Evolutionary conservation across 2,113 vertebrate genomes (phyloP).

Genomic region (Rhinogobius similis): DNA sequence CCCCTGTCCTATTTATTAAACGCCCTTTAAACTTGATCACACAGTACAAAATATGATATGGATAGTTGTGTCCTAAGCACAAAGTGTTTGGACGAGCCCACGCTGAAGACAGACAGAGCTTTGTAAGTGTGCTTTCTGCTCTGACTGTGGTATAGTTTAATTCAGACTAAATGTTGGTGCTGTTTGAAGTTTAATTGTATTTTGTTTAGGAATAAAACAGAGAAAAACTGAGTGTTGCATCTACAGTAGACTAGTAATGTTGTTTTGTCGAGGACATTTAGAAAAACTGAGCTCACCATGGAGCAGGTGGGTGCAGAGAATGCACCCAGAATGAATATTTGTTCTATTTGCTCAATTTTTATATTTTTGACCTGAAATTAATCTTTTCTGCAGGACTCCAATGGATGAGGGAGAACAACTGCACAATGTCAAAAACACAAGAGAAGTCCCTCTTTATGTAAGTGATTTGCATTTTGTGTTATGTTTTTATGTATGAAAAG

Average conservation of each 20-base stretch:
- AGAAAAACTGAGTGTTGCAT: background rate
- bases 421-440: slow-evolving; percentile 83
- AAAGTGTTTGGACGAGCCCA: slow-evolving; percentile 1
- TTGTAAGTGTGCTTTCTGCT: slow-evolving; percentile 5
- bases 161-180: background rate
- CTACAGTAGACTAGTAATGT: too few relatives aligned
- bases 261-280: background rate
- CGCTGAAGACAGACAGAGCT: background rate
- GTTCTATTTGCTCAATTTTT: background rate
- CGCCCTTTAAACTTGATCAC: slow-evolving; percentile 4
- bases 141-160: background rate
- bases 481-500: too few relatives aligned
- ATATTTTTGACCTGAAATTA: background rate
- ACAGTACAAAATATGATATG: slow-evolving; percentile 16
- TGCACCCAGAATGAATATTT: too few relatives aligned
- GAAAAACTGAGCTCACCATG: slow-evolving; percentile 45
- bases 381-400: slow-evolving; percentile 61
- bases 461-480: slow-evolving; percentile 62
- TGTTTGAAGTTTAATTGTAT: too few relatives aligned
- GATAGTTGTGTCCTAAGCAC: slow-evolving; percentile 35
- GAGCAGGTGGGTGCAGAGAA: slow-evolving; percentile 45
- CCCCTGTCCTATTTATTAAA: slow-evolving; percentile 11
- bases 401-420: slow-evolving; percentile 81
- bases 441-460: slow-evolving; percentile 89
- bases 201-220: background rate